Conservation (phyloP, 2,113 vertebrate genomes). For the Cardinalis cardinalis region DNA sequence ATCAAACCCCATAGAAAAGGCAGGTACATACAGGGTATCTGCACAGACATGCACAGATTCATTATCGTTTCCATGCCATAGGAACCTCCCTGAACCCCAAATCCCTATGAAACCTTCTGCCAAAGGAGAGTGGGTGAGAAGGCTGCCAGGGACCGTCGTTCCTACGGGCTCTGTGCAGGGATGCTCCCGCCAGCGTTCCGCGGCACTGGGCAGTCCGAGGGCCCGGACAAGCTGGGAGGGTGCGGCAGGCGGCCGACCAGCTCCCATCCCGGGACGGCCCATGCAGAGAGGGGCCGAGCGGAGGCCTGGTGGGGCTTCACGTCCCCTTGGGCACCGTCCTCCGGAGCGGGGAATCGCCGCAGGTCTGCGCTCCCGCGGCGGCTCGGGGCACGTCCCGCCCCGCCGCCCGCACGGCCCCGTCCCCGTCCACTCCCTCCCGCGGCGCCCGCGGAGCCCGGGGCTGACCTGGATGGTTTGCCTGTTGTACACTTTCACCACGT, state of each 20-base stretch:
- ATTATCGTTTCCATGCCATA: fast-evolving
- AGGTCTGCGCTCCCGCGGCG: neutral
- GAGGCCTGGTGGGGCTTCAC: neutral
- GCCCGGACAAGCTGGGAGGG: neutral
- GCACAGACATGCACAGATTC: neutral
- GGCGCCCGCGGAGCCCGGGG: neutral
- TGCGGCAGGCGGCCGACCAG: neutral
- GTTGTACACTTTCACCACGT: constrained; percentile 99
- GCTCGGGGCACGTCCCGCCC: neutral
- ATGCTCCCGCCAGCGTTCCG: neutral
- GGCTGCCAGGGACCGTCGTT: neutral
- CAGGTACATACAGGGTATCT: fast-evolving
- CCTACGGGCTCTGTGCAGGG: neutral
- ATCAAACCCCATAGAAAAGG: neutral
- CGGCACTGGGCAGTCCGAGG: neutral
- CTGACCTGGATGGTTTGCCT: constrained; percentile 97
- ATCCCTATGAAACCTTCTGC: neutral
- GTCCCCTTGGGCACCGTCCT: neutral
- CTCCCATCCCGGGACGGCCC: neutral
- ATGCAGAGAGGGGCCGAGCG: neutral
- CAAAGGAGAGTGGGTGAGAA: neutral
- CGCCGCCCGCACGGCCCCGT: neutral
- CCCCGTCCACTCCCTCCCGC: neutral
- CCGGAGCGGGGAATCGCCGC: neutral
- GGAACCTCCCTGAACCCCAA: neutral